Percentiles rank a stretch among this genome's conserved stretches.
These are phyloP conservation scores for Rousettus leschenaultii DNA, from an alignment of 2,113 vertebrate genomes.

Conservation along the genomic window DNA sequence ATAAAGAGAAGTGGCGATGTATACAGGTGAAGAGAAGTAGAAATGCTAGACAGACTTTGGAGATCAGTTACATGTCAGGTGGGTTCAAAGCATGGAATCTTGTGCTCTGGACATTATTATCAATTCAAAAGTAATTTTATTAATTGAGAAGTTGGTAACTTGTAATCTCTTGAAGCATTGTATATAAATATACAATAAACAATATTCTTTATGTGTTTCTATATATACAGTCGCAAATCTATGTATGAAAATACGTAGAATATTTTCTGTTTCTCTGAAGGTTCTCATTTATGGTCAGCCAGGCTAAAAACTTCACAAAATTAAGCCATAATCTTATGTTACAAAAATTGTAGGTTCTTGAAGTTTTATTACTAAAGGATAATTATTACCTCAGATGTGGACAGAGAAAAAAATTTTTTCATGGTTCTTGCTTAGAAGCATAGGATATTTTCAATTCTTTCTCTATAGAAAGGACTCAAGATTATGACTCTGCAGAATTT, in stretches of 20 bases:
- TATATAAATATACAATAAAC: neutral
- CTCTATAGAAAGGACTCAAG: neutral
- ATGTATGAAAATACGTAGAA: neutral
- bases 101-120: neutral
- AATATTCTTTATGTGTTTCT: neutral
- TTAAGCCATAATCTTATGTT: constrained; percentile 4
- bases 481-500: neutral
- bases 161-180: neutral
- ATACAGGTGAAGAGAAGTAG: constrained; percentile 43
- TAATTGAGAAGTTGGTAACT: neutral
- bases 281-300: neutral
- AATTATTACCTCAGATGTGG: neutral
- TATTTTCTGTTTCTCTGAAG: neutral
- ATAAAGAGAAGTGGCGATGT: constrained; percentile 50
- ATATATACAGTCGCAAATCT: neutral
- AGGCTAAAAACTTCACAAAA: constrained; percentile 4
- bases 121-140: constrained; percentile 5
- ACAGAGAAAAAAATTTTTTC: neutral
- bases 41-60: neutral
- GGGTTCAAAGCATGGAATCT: neutral
- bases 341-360: constrained; percentile 5
- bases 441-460: neutral
- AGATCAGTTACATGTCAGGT: neutral
- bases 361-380: neutral
- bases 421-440: neutral